Evolutionary conservation across 2,113 vertebrate species (phyloP).

Genomic region (Heterotilapia buettikoferi): DNA sequence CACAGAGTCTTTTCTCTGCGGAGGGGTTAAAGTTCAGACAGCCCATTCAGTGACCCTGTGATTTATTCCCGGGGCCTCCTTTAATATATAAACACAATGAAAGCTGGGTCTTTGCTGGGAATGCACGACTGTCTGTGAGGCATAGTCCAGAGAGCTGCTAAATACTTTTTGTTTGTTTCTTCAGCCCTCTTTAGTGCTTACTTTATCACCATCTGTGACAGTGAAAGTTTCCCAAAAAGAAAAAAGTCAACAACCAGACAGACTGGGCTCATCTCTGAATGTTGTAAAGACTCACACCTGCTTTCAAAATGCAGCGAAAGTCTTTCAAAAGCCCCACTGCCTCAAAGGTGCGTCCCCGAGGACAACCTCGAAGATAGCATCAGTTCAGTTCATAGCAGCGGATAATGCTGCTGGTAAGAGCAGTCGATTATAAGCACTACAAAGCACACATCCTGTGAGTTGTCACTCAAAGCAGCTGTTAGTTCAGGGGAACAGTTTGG

Average conservation of each 20-base stretch:
- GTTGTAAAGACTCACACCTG: constrained; percentile 12
- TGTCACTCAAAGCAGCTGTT: constrained; percentile 11
- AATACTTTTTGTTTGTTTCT: constrained; percentile 14
- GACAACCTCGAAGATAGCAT: constrained; percentile 32
- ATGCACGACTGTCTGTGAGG: constrained; percentile 33
- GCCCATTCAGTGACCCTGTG: constrained; percentile 59
- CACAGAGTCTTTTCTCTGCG: constrained; percentile 57
- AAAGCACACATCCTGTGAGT: constrained; percentile 19
- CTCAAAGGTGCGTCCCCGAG: not conserved
- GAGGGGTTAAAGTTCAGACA: constrained; percentile 56
- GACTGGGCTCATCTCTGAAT: constrained; percentile 4
- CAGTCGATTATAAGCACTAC: constrained; percentile 1
- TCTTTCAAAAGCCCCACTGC: not conserved
- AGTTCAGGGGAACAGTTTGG: not conserved
- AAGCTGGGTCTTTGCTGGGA: constrained; percentile 49
- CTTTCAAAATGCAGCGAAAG: constrained; percentile 27
- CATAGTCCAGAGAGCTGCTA: not conserved
- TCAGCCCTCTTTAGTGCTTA: not conserved
- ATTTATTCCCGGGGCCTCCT: constrained; percentile 65
- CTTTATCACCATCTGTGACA: constrained; percentile 9
- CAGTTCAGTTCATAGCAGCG: not conserved
- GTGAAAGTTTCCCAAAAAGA: not conserved
- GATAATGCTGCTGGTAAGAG: constrained; percentile 23
- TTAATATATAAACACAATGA: constrained; percentile 64
- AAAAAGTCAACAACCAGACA: not conserved